Evolutionary conservation across 2,113 vertebrate species (phyloP).

Genomic region (Pyxicephalus adspersus): DNA sequence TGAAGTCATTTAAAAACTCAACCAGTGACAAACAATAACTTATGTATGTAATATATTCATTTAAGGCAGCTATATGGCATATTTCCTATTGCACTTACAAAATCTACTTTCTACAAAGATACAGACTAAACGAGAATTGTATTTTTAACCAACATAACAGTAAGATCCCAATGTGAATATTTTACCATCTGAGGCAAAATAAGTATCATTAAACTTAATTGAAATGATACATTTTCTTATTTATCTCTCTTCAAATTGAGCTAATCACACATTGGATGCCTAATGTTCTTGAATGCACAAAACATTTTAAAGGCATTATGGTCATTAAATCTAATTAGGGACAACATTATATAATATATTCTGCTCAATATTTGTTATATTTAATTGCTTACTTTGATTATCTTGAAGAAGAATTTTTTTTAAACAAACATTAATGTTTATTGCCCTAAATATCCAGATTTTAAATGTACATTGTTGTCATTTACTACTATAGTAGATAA

Average conservation of each 20-base stretch:
- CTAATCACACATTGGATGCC: slow-evolving; percentile 17
- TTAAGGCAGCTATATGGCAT: not conserved
- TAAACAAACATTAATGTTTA: not conserved
- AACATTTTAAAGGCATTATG: slow-evolving; percentile 44
- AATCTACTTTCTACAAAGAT: not conserved
- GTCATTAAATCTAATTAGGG: slow-evolving; percentile 40
- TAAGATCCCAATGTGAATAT: slow-evolving; percentile 10
- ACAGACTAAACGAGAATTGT: not conserved
- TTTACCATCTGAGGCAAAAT: slow-evolving; percentile 20
- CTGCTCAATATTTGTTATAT: slow-evolving; percentile 2
- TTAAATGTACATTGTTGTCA: not conserved
- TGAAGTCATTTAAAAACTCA: not conserved
- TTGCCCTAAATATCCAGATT: not conserved
- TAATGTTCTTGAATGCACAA: slow-evolving; percentile 39
- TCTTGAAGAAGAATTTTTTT: not conserved
- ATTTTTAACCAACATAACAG: slow-evolving; percentile 3
- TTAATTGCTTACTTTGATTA: slow-evolving; percentile 32
- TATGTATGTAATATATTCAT: not conserved
- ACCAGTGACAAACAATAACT: not conserved
- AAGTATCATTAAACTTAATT: slow-evolving; percentile 34
- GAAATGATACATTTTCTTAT: slow-evolving; percentile 28
- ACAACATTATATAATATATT: not conserved
- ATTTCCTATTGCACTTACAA: not conserved
- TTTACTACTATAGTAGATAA: not conserved
- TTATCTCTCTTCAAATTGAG: slow-evolving; percentile 41